These are phyloP conservation scores for Phalanger gymnotis DNA, from an alignment of 2,797 vertebrate species.

Conservation along the genomic window DNA sequence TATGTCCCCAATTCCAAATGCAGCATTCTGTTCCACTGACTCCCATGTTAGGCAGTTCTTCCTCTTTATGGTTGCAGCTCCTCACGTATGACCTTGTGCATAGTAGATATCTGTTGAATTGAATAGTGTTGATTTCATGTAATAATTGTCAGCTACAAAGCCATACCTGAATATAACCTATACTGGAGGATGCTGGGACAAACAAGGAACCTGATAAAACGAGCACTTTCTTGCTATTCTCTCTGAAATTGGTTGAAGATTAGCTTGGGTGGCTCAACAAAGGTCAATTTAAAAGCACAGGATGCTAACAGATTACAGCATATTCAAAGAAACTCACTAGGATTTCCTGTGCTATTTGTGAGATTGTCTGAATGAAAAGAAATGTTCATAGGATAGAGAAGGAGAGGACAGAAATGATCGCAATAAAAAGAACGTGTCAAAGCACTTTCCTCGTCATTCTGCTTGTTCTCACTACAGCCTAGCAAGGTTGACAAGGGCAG, in stretches of 20 bases:
- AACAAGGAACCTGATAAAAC: background rate
- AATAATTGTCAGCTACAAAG: background rate
- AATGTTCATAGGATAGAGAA: background rate
- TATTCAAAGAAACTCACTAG: constrained; percentile 32
- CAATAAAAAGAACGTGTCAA: constrained; percentile 58
- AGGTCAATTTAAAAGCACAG: background rate
- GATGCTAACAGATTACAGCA: background rate
- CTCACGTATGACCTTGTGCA: background rate
- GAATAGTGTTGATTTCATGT: background rate
- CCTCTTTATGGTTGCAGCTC: background rate
- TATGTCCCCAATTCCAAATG: background rate
- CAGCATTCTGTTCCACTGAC: background rate
- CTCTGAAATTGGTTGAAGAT: background rate
- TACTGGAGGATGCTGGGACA: background rate
- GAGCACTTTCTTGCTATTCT: background rate
- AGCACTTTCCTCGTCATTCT: constrained; percentile 47
- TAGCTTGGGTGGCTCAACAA: background rate
- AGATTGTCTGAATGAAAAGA: constrained; percentile 62
- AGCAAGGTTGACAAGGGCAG: constrained; percentile 41
- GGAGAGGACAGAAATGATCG: background rate
- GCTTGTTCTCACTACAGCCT: constrained; percentile 31
- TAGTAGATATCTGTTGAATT: background rate
- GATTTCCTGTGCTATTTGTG: constrained; percentile 12
- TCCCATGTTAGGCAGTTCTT: background rate
- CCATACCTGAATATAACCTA: background rate